phyloP scores from a whole-genome alignment of 2,888 invertebrate genomes.

The Metacarcinus magister region DNA sequence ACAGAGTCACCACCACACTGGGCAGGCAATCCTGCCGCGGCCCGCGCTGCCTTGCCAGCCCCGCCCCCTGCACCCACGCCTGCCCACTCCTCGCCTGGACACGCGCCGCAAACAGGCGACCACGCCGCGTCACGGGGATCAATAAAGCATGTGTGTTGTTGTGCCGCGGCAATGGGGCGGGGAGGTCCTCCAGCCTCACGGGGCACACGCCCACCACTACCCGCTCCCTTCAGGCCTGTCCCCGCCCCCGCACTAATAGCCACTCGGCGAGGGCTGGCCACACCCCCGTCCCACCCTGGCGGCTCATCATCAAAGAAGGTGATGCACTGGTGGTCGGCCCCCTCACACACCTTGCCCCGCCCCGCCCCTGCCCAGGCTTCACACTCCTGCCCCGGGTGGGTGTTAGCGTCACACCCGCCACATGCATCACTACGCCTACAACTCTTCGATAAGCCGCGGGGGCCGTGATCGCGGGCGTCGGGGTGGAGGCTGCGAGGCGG shows the following conservation, averaged over 20 bases:
- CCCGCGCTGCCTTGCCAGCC: conserved; percentile 56
- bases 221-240: background rate
- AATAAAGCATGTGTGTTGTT: conserved; percentile 64
- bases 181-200: conserved; percentile 37
- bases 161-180: conserved; percentile 45
- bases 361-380: conserved; percentile 22
- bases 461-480: too few relatives aligned
- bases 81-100: conserved; percentile 69
- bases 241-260: background rate
- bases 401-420: background rate
- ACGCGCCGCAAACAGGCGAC: conserved; percentile 63
- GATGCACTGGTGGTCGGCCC: background rate
- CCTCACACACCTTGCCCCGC: background rate
- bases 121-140: conserved; percentile 66
- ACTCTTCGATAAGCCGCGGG: background rate
- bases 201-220: conserved; percentile 50
- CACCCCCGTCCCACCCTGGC: background rate
- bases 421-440: background rate
- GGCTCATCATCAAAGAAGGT: background rate
- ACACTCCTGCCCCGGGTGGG: background rate
- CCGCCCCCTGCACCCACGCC: conserved; percentile 73
- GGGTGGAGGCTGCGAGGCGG: background rate
- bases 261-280: conserved; percentile 46
- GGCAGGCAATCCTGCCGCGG: conserved; percentile 47
- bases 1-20: conserved; percentile 73